Base-by-base conservation (phyloP, 2,113 vertebrate species). In the Cinclus cinclus region DNA sequence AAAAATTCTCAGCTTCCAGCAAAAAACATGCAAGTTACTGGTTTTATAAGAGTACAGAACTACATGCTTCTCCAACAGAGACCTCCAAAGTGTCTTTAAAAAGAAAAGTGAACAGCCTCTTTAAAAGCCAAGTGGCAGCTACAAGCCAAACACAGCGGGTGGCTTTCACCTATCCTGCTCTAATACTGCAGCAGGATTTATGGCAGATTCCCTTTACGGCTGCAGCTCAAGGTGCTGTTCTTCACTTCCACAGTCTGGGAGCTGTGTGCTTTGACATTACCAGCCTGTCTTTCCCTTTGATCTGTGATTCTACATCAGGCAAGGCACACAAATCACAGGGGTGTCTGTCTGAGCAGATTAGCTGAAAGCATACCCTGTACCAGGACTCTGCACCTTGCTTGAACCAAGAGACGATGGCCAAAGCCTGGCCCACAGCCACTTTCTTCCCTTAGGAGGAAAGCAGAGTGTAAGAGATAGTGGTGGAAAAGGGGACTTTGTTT, bases 161-260 rank as follows among this genome's bases (percentile, higher is more conserved):
- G 91, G 76, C 56, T 93, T 74, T 90, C 82, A 67, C 87, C 90
- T 87, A 59, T 14, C 11, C 35, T 67, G 46, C 33, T 81, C 19
- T 67, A 59, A 84, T 15, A 27, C 35, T 39, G 42, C 59, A 35
- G n/a, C 33, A 94, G 82, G 60, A 93, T 94, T 95, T 95, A 95
- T 67, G 60, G 71, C 58, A 87, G 62, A 46, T 79, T 67, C 70
- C 41, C 73, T 71, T 12, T 27, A 56, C 0, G 1, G 33, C 18
- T 63, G 77, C 78, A 85, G 67, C 76, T 91, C 67, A 55, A 83
- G 94, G 93, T 94, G 82, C 82, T 62, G 74, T 23, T 89, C 65
- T 30, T 67, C 5, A 12, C 76, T 67, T 85, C 65, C 87, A 55
- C 42, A 33, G 74, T 1, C 63, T 70, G 78, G 50, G 71, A 88